phyloP scores from a whole-genome alignment of 2,113 vertebrate genomes.

The Micronycteris hirsuta region DNA sequence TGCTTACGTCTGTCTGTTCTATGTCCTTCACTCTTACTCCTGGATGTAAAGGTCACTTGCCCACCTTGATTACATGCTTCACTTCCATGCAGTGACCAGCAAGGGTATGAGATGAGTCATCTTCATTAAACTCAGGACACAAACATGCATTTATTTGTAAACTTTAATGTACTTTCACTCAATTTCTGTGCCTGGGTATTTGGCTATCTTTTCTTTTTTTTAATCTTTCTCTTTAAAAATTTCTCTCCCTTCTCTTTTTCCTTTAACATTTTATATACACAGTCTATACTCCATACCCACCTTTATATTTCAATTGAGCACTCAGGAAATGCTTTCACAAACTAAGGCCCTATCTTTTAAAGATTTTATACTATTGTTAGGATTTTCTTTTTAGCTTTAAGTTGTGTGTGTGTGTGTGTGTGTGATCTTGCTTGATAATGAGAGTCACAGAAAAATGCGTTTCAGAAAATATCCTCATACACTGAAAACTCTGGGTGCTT shows the following conservation, averaged over 20 bases:
- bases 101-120: fast-evolving
- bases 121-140: not conserved
- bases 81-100: not conserved
- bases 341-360: not conserved
- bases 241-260: not conserved
- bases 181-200: not conserved
- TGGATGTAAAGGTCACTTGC: not conserved
- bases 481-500: not conserved
- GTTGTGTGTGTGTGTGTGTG: not conserved
- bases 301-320: not conserved
- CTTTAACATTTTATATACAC: not conserved
- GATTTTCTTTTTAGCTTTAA: not conserved
- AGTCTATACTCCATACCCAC: not conserved
- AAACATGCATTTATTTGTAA: not conserved
- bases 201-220: not conserved
- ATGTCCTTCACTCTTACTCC: not conserved
- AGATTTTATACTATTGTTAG: not conserved
- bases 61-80: not conserved
- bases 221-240: not conserved
- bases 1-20: not conserved
- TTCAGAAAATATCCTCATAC: not conserved
- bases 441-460: not conserved
- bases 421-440: not conserved
- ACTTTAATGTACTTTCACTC: not conserved
- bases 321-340: not conserved